Conservation (phyloP, 2,888 invertebrate genomes). For the Melieria crassipennis region DNA sequence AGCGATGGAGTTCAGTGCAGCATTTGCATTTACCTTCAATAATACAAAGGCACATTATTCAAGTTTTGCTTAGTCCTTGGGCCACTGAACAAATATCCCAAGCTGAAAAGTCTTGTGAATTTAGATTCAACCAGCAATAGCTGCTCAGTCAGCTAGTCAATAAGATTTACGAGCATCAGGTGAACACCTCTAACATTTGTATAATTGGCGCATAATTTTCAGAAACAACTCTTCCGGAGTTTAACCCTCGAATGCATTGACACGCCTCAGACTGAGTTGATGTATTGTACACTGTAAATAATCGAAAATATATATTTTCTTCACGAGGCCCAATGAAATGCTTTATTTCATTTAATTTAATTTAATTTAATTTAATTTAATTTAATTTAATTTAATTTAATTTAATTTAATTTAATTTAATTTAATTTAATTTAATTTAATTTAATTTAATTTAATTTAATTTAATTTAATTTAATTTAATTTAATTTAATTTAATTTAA, state of each 20-base stretch:
- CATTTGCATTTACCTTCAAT: too few species aligned
- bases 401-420: not conserved
- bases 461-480: conserved; percentile 1
- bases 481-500: conserved; percentile 8
- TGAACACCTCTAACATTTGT: too few species aligned
- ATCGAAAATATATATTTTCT: not conserved
- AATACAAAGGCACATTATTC: too few species aligned
- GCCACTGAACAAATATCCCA: too few species aligned
- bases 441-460: conserved; percentile 1
- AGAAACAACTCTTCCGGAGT: too few species aligned
- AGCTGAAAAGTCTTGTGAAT: too few species aligned
- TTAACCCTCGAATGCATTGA: not conserved
- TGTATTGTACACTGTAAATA: not conserved
- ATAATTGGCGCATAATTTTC: too few species aligned
- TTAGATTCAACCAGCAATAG: too few species aligned
- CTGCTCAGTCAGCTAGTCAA: too few species aligned
- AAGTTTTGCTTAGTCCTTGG: too few species aligned
- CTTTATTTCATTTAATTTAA: not conserved
- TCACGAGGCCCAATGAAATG: not conserved
- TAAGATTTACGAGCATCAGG: too few species aligned
- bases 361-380: not conserved
- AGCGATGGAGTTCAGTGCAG: too few species aligned
- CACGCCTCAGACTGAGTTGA: not conserved
- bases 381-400: not conserved
- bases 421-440: not conserved